Evolutionary conservation across 2,888 invertebrate species (phyloP).

Genomic region (Melangyna quadrimaculata): DNA sequence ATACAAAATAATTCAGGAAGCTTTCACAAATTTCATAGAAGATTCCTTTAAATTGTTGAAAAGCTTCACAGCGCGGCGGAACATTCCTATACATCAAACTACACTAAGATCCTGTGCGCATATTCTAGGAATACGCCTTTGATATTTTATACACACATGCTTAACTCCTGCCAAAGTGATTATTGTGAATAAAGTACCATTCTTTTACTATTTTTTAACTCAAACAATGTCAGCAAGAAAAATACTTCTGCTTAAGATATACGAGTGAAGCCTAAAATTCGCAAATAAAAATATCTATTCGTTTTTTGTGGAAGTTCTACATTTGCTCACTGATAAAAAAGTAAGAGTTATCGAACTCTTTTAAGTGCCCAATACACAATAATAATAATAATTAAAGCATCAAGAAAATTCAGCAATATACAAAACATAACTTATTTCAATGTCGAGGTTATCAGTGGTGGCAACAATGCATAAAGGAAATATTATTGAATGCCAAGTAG

Average conservation of each 20-base stretch:
- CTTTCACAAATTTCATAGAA: background rate
- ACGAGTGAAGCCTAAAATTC: background rate
- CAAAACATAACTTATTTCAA: background rate
- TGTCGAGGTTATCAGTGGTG: background rate
- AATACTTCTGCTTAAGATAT: background rate
- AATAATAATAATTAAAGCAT: background rate
- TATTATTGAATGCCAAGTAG: constrained; percentile 15
- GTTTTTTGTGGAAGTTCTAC: background rate
- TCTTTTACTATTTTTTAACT: constrained; percentile 19
- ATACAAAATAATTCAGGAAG: background rate
- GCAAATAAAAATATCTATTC: background rate
- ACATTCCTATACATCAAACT: background rate
- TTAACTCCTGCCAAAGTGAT: constrained; percentile 35
- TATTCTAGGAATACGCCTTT: constrained; percentile 60
- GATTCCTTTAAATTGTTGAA: background rate
- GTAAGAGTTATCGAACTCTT: background rate
- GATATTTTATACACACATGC: constrained; percentile 54
- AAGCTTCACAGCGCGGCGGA: background rate
- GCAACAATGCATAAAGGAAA: background rate
- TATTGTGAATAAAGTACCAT: constrained; percentile 31
- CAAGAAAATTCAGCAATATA: background rate
- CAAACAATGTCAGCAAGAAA: constrained; percentile 35
- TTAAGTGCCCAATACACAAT: background rate
- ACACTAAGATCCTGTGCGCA: constrained; percentile 9
- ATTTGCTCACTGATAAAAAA: background rate